A percentile compares a stretch with the other conserved stretches of the same genome.
Evolutionary conservation across 2,888 invertebrate genomes (phyloP).

Genomic region (Isoperla grammatica): DNA sequence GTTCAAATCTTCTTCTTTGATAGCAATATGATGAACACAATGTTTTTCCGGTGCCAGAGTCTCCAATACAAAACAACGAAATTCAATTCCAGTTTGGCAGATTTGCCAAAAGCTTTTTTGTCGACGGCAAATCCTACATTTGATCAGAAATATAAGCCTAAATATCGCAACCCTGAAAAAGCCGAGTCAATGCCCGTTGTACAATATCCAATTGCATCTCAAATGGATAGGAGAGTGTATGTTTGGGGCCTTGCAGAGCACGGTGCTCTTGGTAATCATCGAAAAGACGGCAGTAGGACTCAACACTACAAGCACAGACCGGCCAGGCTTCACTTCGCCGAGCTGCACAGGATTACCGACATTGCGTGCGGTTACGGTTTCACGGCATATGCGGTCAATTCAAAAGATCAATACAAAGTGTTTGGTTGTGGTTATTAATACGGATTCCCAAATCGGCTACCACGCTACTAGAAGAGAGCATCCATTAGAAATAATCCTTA

Average conservation of each 20-base stretch:
- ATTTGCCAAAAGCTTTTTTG: too few relatives aligned
- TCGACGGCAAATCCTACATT: too few relatives aligned
- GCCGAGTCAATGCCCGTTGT: constrained; percentile 49
- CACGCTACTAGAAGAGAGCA: constrained; percentile 51
- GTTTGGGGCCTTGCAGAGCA: constrained; percentile 74
- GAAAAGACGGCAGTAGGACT: constrained; percentile 50
- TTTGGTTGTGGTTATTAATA: constrained; percentile 90
- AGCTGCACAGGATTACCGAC: constrained; percentile 61
- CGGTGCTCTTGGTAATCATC: constrained; percentile 64
- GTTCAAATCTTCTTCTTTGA: too few relatives aligned
- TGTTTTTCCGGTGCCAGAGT: too few relatives aligned
- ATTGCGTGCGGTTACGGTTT: constrained; percentile 88
- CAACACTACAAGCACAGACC: constrained; percentile 56
- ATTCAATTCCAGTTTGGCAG: too few relatives aligned
- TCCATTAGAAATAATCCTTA: constrained; percentile 61
- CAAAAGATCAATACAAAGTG: constrained; percentile 57
- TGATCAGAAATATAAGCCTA: too few relatives aligned
- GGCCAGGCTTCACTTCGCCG: constrained; percentile 64
- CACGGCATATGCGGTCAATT: constrained; percentile 65
- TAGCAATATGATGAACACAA: too few relatives aligned
- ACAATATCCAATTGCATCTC: constrained; percentile 52
- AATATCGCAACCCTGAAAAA: too few relatives aligned
- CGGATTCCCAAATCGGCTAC: constrained; percentile 80
- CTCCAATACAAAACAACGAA: too few relatives aligned
- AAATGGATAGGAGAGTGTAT: constrained; percentile 59